These are phyloP conservation scores for Apodemus sylvaticus DNA, from an alignment of 2,113 vertebrate genomes.

Conservation along the genomic window DNA sequence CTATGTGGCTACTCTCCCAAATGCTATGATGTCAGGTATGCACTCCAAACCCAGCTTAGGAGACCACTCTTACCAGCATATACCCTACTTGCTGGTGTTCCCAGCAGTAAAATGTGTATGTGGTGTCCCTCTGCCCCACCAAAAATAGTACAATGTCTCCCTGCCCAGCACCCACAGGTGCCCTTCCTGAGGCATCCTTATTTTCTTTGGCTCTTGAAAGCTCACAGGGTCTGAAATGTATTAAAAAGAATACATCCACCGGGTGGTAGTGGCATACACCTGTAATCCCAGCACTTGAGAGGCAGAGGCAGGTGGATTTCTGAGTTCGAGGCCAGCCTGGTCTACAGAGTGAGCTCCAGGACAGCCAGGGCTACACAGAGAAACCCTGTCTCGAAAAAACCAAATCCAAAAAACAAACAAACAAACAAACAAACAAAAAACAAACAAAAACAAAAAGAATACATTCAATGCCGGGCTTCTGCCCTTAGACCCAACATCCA, in stretches of 20 bases:
- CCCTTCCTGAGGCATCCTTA: not conserved
- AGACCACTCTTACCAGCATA: too few species aligned
- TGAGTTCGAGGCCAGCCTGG: too few species aligned
- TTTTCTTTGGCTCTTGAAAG: not conserved
- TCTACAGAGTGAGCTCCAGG: too few species aligned
- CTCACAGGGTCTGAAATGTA: not conserved
- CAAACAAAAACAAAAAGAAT: too few species aligned
- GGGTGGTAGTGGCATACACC: not conserved
- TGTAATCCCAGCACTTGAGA: too few species aligned
- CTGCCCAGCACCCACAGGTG: not conserved
- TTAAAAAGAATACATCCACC: not conserved
- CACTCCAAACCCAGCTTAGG: not conserved
- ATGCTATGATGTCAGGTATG: not conserved
- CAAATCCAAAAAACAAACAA: too few species aligned
- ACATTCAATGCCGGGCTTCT: too few species aligned
- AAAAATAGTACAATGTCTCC: not conserved
- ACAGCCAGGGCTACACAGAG: too few species aligned
- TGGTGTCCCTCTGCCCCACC: not conserved
- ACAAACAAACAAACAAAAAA: too few species aligned
- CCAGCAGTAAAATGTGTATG: not conserved
- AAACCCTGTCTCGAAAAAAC: too few species aligned
- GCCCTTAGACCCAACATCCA: rapidly evolving
- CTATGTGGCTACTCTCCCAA: not conserved
- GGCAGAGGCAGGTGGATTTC: too few species aligned
- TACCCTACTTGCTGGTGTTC: not conserved